A percentile compares a stretch with the other conserved stretches of the same genome.
Conservation (phyloP, 1,140 invertebrate genomes). For the Bemisia tabaci region DNA sequence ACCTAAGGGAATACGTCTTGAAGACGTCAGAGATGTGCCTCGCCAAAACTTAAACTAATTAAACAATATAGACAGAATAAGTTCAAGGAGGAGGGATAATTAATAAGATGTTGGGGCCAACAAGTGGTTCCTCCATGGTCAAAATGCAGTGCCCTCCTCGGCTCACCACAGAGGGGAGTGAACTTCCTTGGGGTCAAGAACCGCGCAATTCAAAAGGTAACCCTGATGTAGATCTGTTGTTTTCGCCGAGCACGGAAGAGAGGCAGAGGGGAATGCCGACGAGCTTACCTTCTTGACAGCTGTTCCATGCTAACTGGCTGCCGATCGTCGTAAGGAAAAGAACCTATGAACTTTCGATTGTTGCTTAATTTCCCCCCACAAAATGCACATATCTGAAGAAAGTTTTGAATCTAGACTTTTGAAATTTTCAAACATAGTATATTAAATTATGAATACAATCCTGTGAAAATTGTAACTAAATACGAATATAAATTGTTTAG, state of each 20-base stretch:
- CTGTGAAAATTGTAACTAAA: no score
- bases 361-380: not conserved
- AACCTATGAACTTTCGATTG: not conserved
- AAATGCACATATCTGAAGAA: no score
- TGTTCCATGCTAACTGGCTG: not conserved
- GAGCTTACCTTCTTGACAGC: not conserved
- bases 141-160: not conserved
- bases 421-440: no score
- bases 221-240: not conserved
- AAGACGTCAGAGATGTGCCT: not conserved
- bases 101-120: not conserved
- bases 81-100: not conserved
- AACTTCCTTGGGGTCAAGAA: no score
- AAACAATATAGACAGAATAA: not conserved
- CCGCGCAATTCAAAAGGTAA: no score
- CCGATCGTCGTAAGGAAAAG: no score
- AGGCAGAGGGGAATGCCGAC: no score
- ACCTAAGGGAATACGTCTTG: not conserved
- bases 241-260: not conserved
- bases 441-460: no score
- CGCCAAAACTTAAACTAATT: not conserved
- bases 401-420: no score
- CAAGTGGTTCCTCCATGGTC: not conserved
- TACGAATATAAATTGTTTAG: no score
- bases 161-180: no score